Conservation (phyloP, 2,888 invertebrate species). For the Biston betularia region DNA sequence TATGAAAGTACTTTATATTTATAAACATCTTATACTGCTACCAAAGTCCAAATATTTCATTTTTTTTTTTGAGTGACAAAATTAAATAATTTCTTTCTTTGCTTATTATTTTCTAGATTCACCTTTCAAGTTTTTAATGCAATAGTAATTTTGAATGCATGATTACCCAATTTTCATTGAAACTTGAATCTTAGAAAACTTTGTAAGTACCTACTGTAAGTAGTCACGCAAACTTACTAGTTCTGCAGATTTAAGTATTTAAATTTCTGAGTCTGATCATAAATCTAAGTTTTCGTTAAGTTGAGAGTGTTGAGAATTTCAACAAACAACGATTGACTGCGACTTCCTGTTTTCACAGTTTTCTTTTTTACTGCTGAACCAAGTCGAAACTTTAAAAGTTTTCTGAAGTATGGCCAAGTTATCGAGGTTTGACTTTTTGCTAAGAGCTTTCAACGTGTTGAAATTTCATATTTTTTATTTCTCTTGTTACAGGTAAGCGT, state of each 20-base stretch:
- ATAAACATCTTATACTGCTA: too few species aligned
- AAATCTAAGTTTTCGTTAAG: constrained; percentile 36
- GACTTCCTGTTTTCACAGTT: constrained; percentile 35
- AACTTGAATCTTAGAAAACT: constrained; percentile 35
- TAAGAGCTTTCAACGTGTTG: constrained; percentile 2
- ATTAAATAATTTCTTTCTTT: too few species aligned
- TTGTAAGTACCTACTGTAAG: constrained; percentile 22
- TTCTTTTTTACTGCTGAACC: constrained; percentile 29
- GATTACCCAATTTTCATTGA: constrained; percentile 20
- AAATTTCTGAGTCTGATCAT: constrained; percentile 39
- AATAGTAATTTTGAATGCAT: constrained; percentile 13
- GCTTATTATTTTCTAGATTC: not conserved
- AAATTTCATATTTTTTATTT: constrained; percentile 17
- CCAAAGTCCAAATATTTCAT: too few species aligned
- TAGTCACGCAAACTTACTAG: constrained; percentile 37
- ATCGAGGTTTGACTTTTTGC: constrained; percentile 22
- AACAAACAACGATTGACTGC: constrained; percentile 42
- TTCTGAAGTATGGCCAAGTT: constrained; percentile 24
- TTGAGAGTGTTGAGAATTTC: constrained; percentile 32
- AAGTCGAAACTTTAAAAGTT: constrained; percentile 28
- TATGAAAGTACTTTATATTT: too few species aligned
- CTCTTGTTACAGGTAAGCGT: constrained; percentile 56
- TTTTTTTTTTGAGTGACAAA: too few species aligned
- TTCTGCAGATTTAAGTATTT: constrained; percentile 36
- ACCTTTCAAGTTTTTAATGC: not conserved